Evolutionary conservation across 2,113 vertebrate genomes (phyloP).

Genomic region (Genyomyrus donnyi): DNA sequence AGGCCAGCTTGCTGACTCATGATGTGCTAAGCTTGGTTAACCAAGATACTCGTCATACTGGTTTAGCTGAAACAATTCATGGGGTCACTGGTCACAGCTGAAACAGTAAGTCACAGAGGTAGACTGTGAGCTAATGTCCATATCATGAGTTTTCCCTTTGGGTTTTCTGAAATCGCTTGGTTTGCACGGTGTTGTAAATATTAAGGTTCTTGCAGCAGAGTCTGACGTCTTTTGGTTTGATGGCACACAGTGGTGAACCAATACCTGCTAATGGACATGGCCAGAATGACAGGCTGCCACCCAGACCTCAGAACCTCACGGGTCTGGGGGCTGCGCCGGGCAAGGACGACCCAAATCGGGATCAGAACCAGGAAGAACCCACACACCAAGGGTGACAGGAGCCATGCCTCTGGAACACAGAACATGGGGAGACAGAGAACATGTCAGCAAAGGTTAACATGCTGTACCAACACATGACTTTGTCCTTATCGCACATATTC

Average conservation of each 20-base stretch:
- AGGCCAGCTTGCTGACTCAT: background rate
- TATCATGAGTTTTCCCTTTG: background rate
- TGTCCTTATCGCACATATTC: background rate
- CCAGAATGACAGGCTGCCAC: slow-evolving; percentile 86
- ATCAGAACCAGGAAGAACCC: slow-evolving; percentile 64
- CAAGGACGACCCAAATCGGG: slow-evolving; percentile 75
- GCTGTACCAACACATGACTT: background rate
- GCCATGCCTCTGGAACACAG: slow-evolving; percentile 60
- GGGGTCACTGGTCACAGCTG: background rate
- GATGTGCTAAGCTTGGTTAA: background rate
- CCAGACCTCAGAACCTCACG: slow-evolving; percentile 71
- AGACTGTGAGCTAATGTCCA: background rate
- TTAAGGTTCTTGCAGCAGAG: background rate
- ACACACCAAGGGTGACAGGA: slow-evolving; percentile 70
- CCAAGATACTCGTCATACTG: background rate
- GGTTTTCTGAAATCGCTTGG: background rate
- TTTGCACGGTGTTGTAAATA: background rate
- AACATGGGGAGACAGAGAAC: background rate
- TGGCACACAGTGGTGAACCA: background rate
- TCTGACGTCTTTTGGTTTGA: background rate
- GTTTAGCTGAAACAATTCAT: background rate
- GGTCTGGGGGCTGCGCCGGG: slow-evolving; percentile 69
- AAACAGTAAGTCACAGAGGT: background rate
- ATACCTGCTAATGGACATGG: slow-evolving; percentile 92
- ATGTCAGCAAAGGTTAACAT: background rate